Conservation (phyloP, 2,888 invertebrate genomes). For the Netelia melanura region DNA sequence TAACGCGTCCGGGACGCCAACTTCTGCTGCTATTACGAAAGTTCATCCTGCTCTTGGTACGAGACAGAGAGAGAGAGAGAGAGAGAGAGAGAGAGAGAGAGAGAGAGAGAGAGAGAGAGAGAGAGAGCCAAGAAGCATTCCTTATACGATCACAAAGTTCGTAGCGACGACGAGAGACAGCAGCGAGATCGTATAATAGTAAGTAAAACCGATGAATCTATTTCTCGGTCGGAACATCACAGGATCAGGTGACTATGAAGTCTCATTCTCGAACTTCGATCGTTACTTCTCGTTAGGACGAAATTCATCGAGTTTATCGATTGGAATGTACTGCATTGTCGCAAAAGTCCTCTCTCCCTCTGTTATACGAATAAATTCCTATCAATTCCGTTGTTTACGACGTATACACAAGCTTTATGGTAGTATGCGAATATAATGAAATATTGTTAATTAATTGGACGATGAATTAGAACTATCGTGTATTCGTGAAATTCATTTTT, state of each 20-base stretch:
- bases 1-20: conserved; percentile 35
- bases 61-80: conserved; percentile 11
- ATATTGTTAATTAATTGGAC: no score
- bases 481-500: no score
- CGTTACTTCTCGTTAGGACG: conserved; percentile 41
- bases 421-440: no score
- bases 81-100: conserved; percentile 38
- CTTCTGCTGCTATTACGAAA: conserved; percentile 45
- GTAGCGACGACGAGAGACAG: conserved; percentile 8
- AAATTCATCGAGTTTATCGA: conserved; percentile 26
- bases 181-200: conserved; percentile 4
- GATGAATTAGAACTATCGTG: no score
- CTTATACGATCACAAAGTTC: conserved; percentile 46
- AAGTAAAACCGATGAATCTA: conserved; percentile 11
- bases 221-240: not conserved
- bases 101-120: conserved; percentile 38
- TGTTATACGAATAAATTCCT: conserved; percentile 6
- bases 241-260: conserved; percentile 36
- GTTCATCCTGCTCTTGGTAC: conserved; percentile 24
- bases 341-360: no score
- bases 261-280: conserved; percentile 59
- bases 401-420: no score
- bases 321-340: not conserved
- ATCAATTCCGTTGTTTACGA: not conserved
- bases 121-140: conserved; percentile 19